Evolutionary conservation across 2,113 vertebrate species (phyloP).

Genomic region (Columba livia): DNA sequence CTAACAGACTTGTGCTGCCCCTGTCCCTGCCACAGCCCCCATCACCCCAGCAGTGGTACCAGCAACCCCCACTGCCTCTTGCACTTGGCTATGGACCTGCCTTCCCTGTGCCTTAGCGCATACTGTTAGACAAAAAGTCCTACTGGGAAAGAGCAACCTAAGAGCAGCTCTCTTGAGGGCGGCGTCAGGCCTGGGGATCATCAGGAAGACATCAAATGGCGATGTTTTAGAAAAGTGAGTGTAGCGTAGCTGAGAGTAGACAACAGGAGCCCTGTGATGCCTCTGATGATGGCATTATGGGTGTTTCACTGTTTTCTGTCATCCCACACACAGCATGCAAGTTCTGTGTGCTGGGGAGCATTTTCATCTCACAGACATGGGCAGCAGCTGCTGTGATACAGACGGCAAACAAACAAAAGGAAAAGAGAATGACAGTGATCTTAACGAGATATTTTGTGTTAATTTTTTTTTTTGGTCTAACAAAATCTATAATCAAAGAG

Average conservation of each 20-base stretch:
- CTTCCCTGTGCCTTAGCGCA: not conserved
- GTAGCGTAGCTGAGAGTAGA: not conserved
- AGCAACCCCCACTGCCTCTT: not conserved
- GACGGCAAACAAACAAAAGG: not conserved
- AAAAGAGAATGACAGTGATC: not conserved
- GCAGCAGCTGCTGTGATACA: not conserved
- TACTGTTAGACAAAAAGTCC: not conserved
- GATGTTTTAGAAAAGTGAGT: not conserved
- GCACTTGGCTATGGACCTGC: not conserved
- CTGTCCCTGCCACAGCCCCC: accelerated
- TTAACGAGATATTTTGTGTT: not conserved
- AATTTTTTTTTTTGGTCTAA: not conserved
- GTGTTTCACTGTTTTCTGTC: not conserved
- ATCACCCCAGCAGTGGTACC: too few species aligned
- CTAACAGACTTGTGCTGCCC: not conserved
- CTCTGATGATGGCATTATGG: not conserved
- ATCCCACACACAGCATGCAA: not conserved
- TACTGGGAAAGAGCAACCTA: not conserved
- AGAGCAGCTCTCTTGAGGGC: not conserved
- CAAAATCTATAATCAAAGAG: not conserved
- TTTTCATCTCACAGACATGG: not conserved
- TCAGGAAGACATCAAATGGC: conserved; percentile 23
- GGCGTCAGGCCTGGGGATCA: not conserved
- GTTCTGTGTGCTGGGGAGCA: not conserved
- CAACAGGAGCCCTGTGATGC: not conserved